Conservation (phyloP, 2,888 invertebrate genomes). For the Baronia brevicornis region DNA sequence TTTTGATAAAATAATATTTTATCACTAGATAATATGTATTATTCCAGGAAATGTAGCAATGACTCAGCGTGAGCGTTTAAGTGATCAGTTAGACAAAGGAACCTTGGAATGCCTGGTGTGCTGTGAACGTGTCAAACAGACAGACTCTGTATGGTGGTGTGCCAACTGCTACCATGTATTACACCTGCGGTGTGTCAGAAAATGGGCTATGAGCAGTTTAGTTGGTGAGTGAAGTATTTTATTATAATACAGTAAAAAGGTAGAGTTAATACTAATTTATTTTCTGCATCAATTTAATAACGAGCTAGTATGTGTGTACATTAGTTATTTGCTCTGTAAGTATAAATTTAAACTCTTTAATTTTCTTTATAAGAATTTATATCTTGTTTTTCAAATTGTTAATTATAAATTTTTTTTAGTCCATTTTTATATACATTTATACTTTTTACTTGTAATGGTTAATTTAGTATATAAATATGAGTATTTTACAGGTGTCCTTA, state of each 20-base stretch:
- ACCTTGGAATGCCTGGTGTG: conserved; percentile 96
- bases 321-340: no score
- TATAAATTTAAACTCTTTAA: no score
- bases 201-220: conserved; percentile 92
- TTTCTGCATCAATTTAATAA: no score
- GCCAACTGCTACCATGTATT: conserved; percentile 93
- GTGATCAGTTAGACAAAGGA: conserved; percentile 87
- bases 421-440: no score
- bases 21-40: conserved; percentile 5
- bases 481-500: no score
- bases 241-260: neutral
- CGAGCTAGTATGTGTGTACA: no score
- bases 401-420: no score
- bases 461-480: no score
- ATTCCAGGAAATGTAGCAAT: conserved; percentile 64
- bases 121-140: conserved; percentile 88
- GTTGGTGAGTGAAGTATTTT: conserved; percentile 59
- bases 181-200: conserved; percentile 91
- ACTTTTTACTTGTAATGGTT: no score
- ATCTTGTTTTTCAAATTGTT: no score
- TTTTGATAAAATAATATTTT: conserved; percentile 8
- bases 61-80: conserved; percentile 89
- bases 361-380: no score
- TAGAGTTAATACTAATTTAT: no score
- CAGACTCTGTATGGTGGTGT: conserved; percentile 93